These are phyloP conservation scores for Neoarius graeffei DNA, from an alignment of 2,113 vertebrate species.

Conservation along the genomic window DNA sequence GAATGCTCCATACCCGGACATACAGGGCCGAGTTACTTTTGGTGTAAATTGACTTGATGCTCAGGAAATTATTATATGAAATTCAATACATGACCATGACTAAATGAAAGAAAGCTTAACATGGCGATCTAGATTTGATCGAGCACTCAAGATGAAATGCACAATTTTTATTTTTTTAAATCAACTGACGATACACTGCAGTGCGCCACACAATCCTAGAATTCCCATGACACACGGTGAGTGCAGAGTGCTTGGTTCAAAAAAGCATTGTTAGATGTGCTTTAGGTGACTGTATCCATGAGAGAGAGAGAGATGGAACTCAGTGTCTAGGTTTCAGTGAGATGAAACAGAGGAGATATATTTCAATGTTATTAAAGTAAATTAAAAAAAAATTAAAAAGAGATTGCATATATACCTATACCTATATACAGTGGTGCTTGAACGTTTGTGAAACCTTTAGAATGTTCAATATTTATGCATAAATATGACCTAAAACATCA, in stretches of 20 bases:
- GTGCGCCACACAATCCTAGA: neutral
- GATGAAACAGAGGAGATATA: neutral
- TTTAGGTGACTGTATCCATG: neutral
- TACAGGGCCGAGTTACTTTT: neutral
- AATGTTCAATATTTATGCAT: no score
- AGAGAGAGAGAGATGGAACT: neutral
- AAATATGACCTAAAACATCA: no score
- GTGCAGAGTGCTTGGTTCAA: neutral
- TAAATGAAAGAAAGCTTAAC: neutral
- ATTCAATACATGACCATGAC: neutral
- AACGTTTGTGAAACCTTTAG: no score
- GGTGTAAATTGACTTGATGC: neutral
- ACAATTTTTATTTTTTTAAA: neutral
- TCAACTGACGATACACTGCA: neutral
- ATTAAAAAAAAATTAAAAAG: neutral
- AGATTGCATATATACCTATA: no score
- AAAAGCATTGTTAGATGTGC: neutral
- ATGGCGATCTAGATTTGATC: neutral
- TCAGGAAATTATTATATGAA: neutral
- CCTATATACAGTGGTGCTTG: no score
- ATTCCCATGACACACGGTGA: neutral
- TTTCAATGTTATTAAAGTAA: neutral
- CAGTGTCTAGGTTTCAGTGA: neutral
- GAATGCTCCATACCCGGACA: neutral
- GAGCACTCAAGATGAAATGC: neutral